Evolutionary conservation across 2,888 invertebrate genomes (phyloP), one percentile per base, ranked within the genome.

Genomic region (Scaptomyza caliginosa): DNA sequence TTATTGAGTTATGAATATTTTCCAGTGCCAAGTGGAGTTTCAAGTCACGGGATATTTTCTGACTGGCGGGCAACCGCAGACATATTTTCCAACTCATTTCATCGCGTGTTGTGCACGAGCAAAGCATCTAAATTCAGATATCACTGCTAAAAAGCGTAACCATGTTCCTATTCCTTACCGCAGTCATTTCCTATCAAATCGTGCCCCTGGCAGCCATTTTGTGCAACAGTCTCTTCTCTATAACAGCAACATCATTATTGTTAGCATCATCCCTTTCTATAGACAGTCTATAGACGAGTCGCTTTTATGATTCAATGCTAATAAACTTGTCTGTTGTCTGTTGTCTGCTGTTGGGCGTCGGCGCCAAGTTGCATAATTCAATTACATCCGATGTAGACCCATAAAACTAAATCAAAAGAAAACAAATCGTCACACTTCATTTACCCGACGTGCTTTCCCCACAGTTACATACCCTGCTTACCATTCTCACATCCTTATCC

Each of bases 361-460:
- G 85, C 89, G 89, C 89, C 89, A 88, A 83, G 86, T 88, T 87
- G 87, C 87, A 88, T 89, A 89, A 89, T 89, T 89, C 89, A 89
- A 89, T 89, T 89, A 89, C 89, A 89, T 89, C 89, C 89, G 89
- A 89, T 85, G 89, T 82, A 89, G 89, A 89, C 89, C 78, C 89
- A 89, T 89, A 89, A 89, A 89, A 89, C 87, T 89, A 89, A 89
- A 89, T 89, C 89, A 89, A 89, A 89, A 88, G 84, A 89, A 89
- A 89, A 89, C 89, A 89, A 89, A 89, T 87, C 86, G 86, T 86
- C 85, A 88, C 84, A 85, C 89, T 89, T 89, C 89, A 89, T 89
- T 89, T 89, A 89, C 76, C 21, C 40, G 17, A 49, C 58, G 39
- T 56, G 62, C 52, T 52, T 60, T 51, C 58, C 56, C 52, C 57